Percentiles rank a stretch among this genome's conserved stretches.
Conservation (phyloP, 2,113 vertebrate genomes). For the Notarius lentiginosus region DNA sequence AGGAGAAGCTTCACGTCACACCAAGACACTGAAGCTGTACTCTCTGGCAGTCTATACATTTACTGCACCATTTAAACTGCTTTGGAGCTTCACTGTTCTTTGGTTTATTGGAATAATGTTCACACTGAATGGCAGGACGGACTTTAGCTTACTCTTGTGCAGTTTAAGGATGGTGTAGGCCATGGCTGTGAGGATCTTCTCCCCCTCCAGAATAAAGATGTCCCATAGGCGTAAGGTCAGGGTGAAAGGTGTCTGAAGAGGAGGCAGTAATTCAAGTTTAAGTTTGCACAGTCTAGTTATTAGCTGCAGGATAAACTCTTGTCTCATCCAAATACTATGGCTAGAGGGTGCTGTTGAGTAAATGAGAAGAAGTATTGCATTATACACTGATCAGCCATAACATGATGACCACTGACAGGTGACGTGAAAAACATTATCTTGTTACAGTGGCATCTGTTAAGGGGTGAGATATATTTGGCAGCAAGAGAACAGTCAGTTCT, state of each 20-base stretch:
- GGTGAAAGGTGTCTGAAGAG: conserved; percentile 79
- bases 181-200: conserved; percentile 80
- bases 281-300: not conserved
- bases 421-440: too few relatives aligned
- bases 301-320: not conserved
- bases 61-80: not conserved
- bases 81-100: not conserved
- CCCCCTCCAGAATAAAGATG: conserved; percentile 84
- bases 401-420: too few relatives aligned
- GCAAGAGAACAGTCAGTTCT: too few relatives aligned
- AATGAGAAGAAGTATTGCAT: not conserved
- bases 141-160: conserved; percentile 78
- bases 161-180: conserved; percentile 82
- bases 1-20: not conserved
- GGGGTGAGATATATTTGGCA: too few relatives aligned
- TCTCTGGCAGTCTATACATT: not conserved
- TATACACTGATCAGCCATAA: too few relatives aligned
- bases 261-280: conserved; percentile 4
- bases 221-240: conserved; percentile 84
- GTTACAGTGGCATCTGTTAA: too few relatives aligned
- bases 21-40: not conserved
- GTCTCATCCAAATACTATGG: not conserved
- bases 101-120: not conserved
- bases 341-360: conserved; percentile 7
- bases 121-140: not conserved